Base-by-base conservation (phyloP, 2,888 invertebrate species). In the Lapara coniferarum region DNA sequence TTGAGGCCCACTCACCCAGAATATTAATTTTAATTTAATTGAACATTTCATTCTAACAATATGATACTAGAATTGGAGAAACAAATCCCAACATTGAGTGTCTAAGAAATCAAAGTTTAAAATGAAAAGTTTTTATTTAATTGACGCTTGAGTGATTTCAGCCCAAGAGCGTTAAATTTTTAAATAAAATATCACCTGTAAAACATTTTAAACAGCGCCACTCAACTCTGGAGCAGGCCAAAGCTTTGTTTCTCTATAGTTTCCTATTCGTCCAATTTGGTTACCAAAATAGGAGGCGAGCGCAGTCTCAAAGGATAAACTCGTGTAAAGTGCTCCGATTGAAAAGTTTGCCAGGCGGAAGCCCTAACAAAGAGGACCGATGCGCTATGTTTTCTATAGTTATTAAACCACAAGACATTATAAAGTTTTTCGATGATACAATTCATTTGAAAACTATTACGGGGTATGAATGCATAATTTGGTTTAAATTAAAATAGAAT, bases 321-420 rank as follows among this genome's bases (percentile, higher is more conserved):
- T 87, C 83, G 76, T 76, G 77, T 77, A 80, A 85, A 89, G 85
- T 86, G 87, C 81, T 79, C 71, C 85, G 87, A 89, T 89, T 85
- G 88, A 84, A 85, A 88, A 89, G 86, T 89, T 87, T 81, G 72
- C 78, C 73, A 76, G 77, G 81, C 82, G 80, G 78, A 83, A 84
- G 81, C 84, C 85, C 86, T 86, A 83, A 81, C 76, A 69, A 79
- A 81, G 80, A 81, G 79, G 78, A 77, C 71, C 74, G 80, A 79
- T 87, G 86, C 85, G 85, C 81, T 83, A 73, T 69, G 69, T 72
- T 79, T 78, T 80, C 77, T 73, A 73, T 57, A 37, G 37, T 37
- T 37, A 37, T 37, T 37, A 37, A 37, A 37, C 5, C 37, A 5
- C 37, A 37, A 37, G 37, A 37, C 37, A 37, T 37, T 8, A 37